phyloP scores from a whole-genome alignment of 2,797 vertebrate genomes.

The Vireo griseus region DNA sequence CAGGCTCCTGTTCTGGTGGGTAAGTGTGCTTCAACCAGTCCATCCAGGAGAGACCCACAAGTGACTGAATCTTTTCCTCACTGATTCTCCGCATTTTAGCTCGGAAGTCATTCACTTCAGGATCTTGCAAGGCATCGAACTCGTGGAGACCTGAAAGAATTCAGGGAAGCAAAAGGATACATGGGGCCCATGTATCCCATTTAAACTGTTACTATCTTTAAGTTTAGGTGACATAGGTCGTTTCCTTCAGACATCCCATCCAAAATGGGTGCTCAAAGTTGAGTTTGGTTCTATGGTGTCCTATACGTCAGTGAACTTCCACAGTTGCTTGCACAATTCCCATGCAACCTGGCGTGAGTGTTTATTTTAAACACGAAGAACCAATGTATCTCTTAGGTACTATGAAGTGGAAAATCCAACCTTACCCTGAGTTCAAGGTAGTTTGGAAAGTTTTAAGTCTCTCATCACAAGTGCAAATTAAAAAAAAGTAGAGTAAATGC shows the following conservation, averaged over 20 bases:
- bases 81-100: conserved; percentile 89
- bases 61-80: conserved; percentile 87
- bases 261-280: background rate
- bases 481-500: background rate
- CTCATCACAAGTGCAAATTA: background rate
- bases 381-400: background rate
- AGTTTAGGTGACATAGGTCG: background rate
- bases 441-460: background rate
- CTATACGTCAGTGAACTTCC: background rate
- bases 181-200: background rate
- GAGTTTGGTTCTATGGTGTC: background rate
- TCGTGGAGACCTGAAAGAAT: conserved; percentile 89
- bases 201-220: background rate
- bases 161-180: background rate
- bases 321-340: background rate
- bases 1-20: conserved; percentile 85
- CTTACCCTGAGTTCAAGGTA: background rate
- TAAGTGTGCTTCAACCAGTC: conserved; percentile 93
- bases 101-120: conserved; percentile 96
- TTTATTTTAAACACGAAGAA: background rate
- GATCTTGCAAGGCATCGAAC: conserved; percentile 89
- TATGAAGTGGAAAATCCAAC: background rate
- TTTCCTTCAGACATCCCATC: background rate
- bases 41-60: conserved; percentile 86
- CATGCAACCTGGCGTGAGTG: background rate